Base-by-base conservation (phyloP, 2,113 vertebrate species). In the Poeciliopsis occidentalis region DNA sequence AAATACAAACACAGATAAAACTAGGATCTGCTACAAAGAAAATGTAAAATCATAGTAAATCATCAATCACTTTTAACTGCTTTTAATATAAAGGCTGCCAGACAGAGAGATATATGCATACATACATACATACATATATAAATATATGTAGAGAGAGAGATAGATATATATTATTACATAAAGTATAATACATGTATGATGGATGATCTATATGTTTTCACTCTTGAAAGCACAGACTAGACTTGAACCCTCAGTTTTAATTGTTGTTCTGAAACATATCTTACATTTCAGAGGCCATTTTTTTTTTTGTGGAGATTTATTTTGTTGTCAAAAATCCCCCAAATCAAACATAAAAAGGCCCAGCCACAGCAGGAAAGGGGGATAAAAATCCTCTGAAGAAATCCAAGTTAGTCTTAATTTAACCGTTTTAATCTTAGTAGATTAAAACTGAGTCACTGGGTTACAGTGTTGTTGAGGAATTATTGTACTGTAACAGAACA, bases 401-500 rank as follows among this genome's bases (percentile, higher is more conserved):
- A 47, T 44, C 17, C 26, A 27, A 12, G 60, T 11, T 30, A 4
- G 15, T 15, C 27, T 71, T 39, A 11, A 29, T 29, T n/a, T 19
- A 44, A 61, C 22, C 61, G 11, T 37, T 11, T 37, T 37, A 37
- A 37, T 37, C 34, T 11, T 37, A 10, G 34, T 11, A 37, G 11
- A 37, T 37, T 37, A 37, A 37, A 37, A 12, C 34, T 1, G 34
- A 30, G 60, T 62, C 26, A n/a, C 12, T 34, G 31, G 13, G 2
- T 24, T 34, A 31, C 17, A 32, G 31, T 34, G 24, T 4, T 34
- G 31, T 64, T 22, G 30, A 64, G n/a, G 12, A 34, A 26, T 69
- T 34, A 69, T 26, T 13, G 30, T 24, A 32, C 54, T 39, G 32
- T 41, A 29, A 60, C 69, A 71, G n/a, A 71, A 71, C 27, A 26